Evolutionary conservation across 2,888 invertebrate species (phyloP).

Genomic region (Meteorus colon): DNA sequence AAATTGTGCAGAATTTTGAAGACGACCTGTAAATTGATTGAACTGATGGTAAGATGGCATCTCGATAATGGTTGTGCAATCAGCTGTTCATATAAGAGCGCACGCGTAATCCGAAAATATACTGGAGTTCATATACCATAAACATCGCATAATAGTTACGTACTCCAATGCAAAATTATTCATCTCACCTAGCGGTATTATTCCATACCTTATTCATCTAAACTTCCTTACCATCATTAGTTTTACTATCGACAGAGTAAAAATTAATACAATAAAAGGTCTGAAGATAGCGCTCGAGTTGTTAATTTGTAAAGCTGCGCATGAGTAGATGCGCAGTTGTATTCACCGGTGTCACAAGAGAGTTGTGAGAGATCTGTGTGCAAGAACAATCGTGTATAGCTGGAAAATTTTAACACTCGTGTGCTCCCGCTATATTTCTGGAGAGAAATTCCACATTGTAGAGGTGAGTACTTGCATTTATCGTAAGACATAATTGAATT

Average conservation of each 20-base stretch:
- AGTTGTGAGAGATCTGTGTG: constrained; percentile 42
- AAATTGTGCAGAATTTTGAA: constrained; percentile 52
- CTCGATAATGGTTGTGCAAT: constrained; percentile 48
- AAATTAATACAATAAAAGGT: not conserved
- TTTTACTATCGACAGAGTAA: not conserved
- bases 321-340: constrained; percentile 25
- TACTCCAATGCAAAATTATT: not conserved
- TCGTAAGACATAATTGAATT: not conserved
- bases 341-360: constrained; percentile 36
- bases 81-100: not conserved
- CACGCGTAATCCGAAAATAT: not conserved
- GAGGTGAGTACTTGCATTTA: not conserved
- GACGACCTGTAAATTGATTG: constrained; percentile 55
- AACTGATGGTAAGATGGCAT: constrained; percentile 59
- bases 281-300: not conserved
- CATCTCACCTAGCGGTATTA: not conserved
- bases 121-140: not conserved
- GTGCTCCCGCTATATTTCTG: constrained; percentile 40
- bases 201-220: not conserved
- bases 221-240: not conserved
- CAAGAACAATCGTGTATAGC: constrained; percentile 37
- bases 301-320: constrained; percentile 25
- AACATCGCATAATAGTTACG: not conserved
- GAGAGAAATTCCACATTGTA: constrained; percentile 43
- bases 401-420: constrained; percentile 39